Base-by-base conservation (phyloP, 2,888 invertebrate species). In the Drosophila colorata region DNA sequence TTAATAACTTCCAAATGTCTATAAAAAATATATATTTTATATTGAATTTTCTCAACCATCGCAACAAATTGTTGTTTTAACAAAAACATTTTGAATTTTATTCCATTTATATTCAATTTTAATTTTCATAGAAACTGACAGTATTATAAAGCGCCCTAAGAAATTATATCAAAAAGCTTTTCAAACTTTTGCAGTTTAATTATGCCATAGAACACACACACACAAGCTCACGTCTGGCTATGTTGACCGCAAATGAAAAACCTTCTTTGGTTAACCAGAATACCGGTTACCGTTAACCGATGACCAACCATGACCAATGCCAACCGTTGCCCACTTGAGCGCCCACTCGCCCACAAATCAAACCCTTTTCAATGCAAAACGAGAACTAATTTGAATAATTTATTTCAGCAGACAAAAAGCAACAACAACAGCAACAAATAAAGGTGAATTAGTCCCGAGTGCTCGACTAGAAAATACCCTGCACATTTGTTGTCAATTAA, bases 321-420 rank as follows among this genome's bases (percentile, higher is more conserved):
- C 18, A n/a, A 31, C 18, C 40, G 38, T n/a, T 41, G 33, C 11
- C 41, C 35, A 38, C 7, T 28, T 28, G 25, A 7, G 1, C 31
- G 28, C 1, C 41, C 47, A 37, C 14, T 11, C 5, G 16, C 18
- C 46, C 40, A 46, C 48, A 66, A 71, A 80, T 77, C 76, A 78
- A 77, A 74, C 77, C 87, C 74, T 74, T 80, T 64, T 80, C 64
- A 74, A 69, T 74, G 65, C 64, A 72, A 65, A 69, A 57, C 43
- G 14, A 64, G 52, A 87, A 69, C 75, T 72, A 78, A 82, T 87
- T 82, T 80, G 51, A 77, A 80, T 84, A 80, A 78, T 69, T 70
- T 70, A 73, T 80, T 69, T 74, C 48, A 53, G 47, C 66, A 47
- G 16, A 25, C 20, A 14, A 49, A 47, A 25, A 46, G 35, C 44